Conservation (phyloP, 2,113 vertebrate genomes). For the Phaetusa simplex region DNA sequence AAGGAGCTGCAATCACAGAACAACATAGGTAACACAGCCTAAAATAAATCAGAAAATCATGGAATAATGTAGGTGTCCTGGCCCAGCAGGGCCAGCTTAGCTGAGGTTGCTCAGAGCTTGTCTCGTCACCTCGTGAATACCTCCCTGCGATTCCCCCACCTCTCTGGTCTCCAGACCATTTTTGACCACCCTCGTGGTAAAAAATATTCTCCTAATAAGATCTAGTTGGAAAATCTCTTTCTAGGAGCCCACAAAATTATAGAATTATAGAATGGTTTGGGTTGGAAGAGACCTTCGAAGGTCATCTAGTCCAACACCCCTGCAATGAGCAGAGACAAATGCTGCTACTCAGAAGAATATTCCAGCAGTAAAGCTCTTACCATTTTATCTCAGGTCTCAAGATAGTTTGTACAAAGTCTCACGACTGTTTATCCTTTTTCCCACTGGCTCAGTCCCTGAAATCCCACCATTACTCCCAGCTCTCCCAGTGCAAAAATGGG, state of each 20-base stretch:
- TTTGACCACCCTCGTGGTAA: rapidly evolving
- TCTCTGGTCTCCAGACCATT: background rate
- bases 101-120: background rate
- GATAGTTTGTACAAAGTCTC: background rate
- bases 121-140: rapidly evolving
- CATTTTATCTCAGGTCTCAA: background rate
- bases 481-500: background rate
- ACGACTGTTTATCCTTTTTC: rapidly evolving
- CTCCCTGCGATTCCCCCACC: background rate
- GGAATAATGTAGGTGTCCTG: background rate
- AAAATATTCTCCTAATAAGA: background rate
- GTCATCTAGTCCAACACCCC: background rate
- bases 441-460: background rate
- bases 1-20: background rate
- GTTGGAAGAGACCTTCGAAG: background rate
- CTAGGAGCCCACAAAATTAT: background rate
- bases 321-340: background rate
- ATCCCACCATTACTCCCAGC: background rate
- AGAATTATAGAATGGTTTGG: background rate
- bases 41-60: background rate
- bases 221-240: background rate
- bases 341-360: background rate
- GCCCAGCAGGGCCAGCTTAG: background rate
- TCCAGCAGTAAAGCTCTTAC: background rate
- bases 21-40: background rate